Evolutionary conservation across 2,888 invertebrate genomes (phyloP).

Genomic region (Acheta domesticus): DNA sequence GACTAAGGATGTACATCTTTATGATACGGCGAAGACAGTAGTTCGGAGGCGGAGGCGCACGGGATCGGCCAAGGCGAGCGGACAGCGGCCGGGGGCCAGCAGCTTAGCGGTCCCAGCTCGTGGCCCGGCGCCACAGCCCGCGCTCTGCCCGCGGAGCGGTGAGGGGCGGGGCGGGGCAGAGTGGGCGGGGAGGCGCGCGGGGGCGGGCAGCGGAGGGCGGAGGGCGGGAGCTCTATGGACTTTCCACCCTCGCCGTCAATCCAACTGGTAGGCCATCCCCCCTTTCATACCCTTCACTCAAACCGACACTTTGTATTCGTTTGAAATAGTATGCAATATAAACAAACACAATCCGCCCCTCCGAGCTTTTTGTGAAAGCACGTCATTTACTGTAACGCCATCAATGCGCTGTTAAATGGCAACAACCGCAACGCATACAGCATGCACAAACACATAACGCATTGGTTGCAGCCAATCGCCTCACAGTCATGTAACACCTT

Average conservation of each 20-base stretch:
- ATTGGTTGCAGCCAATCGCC: conserved; percentile 18
- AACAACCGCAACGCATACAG: conserved; percentile 18
- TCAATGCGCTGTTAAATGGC: conserved; percentile 18
- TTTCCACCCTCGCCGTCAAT: conserved; percentile 18
- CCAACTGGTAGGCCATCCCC: neutral
- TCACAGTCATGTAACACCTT: conserved; percentile 18
- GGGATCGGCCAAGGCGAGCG: neutral
- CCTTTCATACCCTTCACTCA: conserved; percentile 2
- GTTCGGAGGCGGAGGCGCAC: neutral
- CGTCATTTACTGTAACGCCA: conserved; percentile 18
- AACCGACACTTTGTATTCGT: conserved; percentile 18
- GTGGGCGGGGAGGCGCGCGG: no score
- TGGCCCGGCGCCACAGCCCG: neutral
- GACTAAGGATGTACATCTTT: no score
- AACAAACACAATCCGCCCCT: conserved; percentile 18
- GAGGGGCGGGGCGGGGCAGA: neutral
- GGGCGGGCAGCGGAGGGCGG: no score
- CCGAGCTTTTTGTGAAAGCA: conserved; percentile 1
- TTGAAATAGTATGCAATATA: conserved; percentile 12
- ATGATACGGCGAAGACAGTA: no score
- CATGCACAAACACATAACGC: conserved; percentile 18
- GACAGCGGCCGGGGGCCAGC: neutral
- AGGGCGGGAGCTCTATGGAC: neutral
- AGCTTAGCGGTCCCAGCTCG: neutral
- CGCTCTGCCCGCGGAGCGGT: neutral